Base-by-base conservation (phyloP, 2,888 invertebrate species). In the Conops quadrifasciatus region DNA sequence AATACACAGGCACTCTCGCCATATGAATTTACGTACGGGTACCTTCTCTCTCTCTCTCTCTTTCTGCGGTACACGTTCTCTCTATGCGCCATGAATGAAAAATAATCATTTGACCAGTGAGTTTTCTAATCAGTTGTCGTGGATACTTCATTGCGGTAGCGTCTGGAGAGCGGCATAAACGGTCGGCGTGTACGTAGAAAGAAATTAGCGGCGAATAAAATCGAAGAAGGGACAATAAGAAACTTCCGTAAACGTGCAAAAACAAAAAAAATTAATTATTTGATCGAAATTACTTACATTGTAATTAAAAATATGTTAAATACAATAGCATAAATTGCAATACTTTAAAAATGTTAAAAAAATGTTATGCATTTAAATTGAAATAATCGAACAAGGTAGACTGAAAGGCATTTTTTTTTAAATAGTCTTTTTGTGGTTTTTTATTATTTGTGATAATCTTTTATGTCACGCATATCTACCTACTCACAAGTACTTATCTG, bases 61-160 rank as follows among this genome's bases (percentile, higher is more conserved):
- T 43, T 2, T 21, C 53, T 24, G n/a, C 28, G 30, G 15, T 43
- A 1, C 3, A 36, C 28, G 9, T 16, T 59, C 59, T 28, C 28
- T 26, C 30, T 59, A 16, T 30, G 0, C 28, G n/a, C 15, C 16
- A n/a, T 30, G 26, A 26, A 64, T 43, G 43, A 66, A 36, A 36
- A 66, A 66, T 66, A 66, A 66, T 66, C 66, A 56, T 43, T 66
- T 53, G 66, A 36, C 36, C 51, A 36, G 62, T 30, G 62, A 24
- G 49, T 68, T 60, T 47, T 60, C 60, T 36, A 36, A 51, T 68
- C 36, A 68, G 68, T 68, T 68, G 51, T 60, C 62, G 68, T 62
- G 59, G 60, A 60, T 36, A 60, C 28, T 62, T 68, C 68, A 60
- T 51, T 68, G 68, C 49, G 24, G 21, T 30, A 60, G 36, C 36